Base-by-base conservation (phyloP, 1,140 invertebrate species). In the Papilio polytes region DNA sequence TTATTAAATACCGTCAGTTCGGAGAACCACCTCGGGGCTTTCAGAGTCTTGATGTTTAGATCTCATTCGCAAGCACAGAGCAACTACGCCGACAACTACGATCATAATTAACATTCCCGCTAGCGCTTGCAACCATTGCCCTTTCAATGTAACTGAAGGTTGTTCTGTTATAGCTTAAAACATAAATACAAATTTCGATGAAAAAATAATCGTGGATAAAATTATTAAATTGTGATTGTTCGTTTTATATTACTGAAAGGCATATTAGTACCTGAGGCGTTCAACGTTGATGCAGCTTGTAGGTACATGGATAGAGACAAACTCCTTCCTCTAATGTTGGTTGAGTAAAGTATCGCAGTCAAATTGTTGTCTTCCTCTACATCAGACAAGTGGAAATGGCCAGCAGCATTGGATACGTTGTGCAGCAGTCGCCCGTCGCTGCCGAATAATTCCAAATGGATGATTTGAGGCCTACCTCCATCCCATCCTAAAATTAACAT, bases 1-100 rank as follows among this genome's bases (percentile, higher is more conserved):
- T 3, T 48, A 59, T 80, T 15, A 13, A 85, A 80, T 76, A 93
- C 91, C 91, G 83, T 93, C 91, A 66, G 89, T 78, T 8, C 90
- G 82, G 6, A 90, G 90, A 10, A 93, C 89, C 46, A 93, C 79
- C 31, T 93, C 91, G 2, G 91, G 91, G 72, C 89, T 92, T 13
- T 89, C 87, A 10, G 82, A 26, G 36, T 79, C 78, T 9, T 86
- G 84, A 15, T 86, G 80, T 51, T 86, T 86, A 0, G 82, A 78
- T 72, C 83, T 88, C 13, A 88, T 20, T 73, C 86, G 88, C 3
- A 89, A 31, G 81, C 90, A 90, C 2, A 92, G 56, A 0, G 85
- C 86, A 0, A 81, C 74, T 13, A 87, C 3, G 0, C 82, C 86
- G 20, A 84, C 85, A 0, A 72, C 74, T 0, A 88, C 46, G 0